These are phyloP conservation scores for Dasypus novemcinctus DNA, from an alignment of 2,113 vertebrate species.

Conservation along the genomic window DNA sequence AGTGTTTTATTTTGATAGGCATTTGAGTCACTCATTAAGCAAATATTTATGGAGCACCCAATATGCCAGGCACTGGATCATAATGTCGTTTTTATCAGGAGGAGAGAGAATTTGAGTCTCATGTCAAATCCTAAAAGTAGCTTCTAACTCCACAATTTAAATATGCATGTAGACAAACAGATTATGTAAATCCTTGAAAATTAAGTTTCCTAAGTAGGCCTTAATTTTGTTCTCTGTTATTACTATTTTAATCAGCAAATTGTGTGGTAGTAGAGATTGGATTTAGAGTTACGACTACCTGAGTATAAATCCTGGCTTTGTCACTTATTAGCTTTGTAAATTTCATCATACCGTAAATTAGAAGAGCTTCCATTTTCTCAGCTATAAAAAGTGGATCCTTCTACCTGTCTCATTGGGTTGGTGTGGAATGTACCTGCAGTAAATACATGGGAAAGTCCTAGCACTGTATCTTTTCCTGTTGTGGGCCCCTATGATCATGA, in stretches of 20 bases:
- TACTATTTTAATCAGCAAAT: not conserved
- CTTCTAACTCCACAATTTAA: not conserved
- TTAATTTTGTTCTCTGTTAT: not conserved
- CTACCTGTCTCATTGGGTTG: fast-evolving
- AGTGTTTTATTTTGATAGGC: not conserved
- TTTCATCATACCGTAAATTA: not conserved
- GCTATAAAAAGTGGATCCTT: not conserved
- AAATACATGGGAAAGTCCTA: not conserved
- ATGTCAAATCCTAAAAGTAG: not conserved
- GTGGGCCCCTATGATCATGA: not conserved
- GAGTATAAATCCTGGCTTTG: not conserved
- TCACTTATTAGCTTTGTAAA: not conserved
- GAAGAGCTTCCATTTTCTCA: not conserved
- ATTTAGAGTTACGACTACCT: not conserved
- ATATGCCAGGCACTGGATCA: fast-evolving
- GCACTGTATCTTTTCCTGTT: not conserved
- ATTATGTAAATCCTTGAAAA: not conserved
- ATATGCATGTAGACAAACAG: not conserved
- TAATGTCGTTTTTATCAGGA: not conserved
- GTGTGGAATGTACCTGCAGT: not conserved
- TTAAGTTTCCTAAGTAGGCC: not conserved
- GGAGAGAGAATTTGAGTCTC: not conserved
- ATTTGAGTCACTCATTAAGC: not conserved
- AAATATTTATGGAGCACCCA: not conserved
- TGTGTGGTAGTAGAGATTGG: not conserved